Conservation (phyloP, 2,113 vertebrate genomes). For the Tiliqua scincoides region DNA sequence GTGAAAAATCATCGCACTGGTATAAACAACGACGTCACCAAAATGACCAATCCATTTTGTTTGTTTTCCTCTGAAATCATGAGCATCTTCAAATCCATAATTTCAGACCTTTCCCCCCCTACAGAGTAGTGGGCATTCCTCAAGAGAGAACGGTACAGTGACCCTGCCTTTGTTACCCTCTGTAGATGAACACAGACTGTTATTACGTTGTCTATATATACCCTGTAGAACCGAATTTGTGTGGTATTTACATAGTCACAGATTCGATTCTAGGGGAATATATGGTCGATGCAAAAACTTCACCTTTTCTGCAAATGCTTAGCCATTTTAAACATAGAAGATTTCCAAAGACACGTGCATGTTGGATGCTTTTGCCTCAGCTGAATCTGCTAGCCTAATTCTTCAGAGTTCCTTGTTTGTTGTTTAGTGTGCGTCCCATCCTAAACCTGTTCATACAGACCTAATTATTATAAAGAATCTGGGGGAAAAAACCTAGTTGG, state of each 20-base stretch:
- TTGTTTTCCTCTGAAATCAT: conserved; percentile 48
- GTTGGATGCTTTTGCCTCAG: conserved; percentile 55
- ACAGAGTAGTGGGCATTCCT: conserved; percentile 66
- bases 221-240: conserved; percentile 92
- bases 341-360: conserved; percentile 58
- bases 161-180: conserved; percentile 54
- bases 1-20: conserved; percentile 53
- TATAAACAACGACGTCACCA: conserved; percentile 21
- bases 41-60: conserved; percentile 49
- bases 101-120: conserved; percentile 46
- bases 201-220: conserved; percentile 92
- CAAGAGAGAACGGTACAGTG: conserved; percentile 64
- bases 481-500: not conserved
- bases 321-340: conserved; percentile 60
- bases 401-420: conserved; percentile 38
- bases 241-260: conserved; percentile 93
- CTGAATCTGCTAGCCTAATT: conserved; percentile 52
- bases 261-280: conserved; percentile 99
- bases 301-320: conserved; percentile 79
- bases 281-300: conserved; percentile 99
- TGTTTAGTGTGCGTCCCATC: conserved; percentile 43
- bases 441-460: conserved; percentile 51
- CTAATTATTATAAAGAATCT: conserved; percentile 30
- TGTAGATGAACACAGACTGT: conserved; percentile 72
- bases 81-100: conserved; percentile 8